A percentile compares a stretch with the other conserved stretches of the same genome.
Evolutionary conservation across 2,888 invertebrate species (phyloP).

Genomic region (Brenthis hecate): DNA sequence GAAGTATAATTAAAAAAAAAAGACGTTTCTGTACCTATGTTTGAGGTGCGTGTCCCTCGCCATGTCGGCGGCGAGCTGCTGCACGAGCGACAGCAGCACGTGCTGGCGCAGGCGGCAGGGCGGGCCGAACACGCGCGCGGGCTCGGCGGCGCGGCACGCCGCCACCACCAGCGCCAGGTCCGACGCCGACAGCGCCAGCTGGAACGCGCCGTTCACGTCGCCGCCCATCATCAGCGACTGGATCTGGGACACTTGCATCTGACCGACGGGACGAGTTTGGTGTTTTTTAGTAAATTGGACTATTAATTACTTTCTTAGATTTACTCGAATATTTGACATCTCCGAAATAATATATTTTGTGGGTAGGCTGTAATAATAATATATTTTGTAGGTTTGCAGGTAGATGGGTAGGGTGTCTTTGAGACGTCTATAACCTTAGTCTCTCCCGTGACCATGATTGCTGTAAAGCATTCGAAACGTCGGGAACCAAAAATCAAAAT

Average conservation of each 20-base stretch:
- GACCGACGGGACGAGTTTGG: slow-evolving; percentile 25
- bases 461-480: too few relatives aligned
- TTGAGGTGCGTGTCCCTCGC: slow-evolving; percentile 85
- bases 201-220: slow-evolving; percentile 93
- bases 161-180: slow-evolving; percentile 93
- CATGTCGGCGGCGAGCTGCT: slow-evolving; percentile 96
- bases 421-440: too few relatives aligned
- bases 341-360: too few relatives aligned
- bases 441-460: too few relatives aligned
- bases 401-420: too few relatives aligned
- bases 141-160: slow-evolving; percentile 92
- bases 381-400: too few relatives aligned
- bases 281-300: too few relatives aligned
- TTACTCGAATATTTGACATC: too few relatives aligned
- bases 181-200: slow-evolving; percentile 93
- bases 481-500: too few relatives aligned
- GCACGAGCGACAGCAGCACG: slow-evolving; percentile 95
- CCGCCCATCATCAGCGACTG: slow-evolving; percentile 86
- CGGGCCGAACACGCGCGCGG: slow-evolving; percentile 88
- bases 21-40: slow-evolving; percentile 52
- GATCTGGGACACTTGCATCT: slow-evolving; percentile 86
- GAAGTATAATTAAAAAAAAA: too few relatives aligned
- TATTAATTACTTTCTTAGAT: too few relatives aligned
- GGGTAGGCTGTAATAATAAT: too few relatives aligned
- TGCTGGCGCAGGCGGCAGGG: slow-evolving; percentile 91